phyloP scores from a whole-genome alignment of 2,797 vertebrate genomes.

The Rhynchotus rufescens region DNA sequence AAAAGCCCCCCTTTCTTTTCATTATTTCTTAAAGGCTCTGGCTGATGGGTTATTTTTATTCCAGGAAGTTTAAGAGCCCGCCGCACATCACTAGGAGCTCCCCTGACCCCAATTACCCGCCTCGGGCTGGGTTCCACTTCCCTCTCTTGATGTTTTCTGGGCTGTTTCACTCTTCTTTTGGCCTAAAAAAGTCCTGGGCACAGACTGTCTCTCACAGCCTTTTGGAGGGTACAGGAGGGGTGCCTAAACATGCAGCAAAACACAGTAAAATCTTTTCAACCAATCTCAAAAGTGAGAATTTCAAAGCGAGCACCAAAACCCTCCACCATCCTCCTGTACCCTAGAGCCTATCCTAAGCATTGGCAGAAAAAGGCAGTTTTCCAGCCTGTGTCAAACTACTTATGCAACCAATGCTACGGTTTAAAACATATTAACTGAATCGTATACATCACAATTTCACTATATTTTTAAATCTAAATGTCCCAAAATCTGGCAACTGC shows the following conservation, averaged over 20 bases:
- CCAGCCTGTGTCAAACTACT: background rate
- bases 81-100: background rate
- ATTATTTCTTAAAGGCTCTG: background rate
- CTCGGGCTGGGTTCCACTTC: background rate
- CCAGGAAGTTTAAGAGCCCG: background rate
- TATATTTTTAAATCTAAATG: background rate
- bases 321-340: background rate
- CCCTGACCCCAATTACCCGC: background rate
- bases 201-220: no score
- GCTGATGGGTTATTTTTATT: background rate
- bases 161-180: background rate
- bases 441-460: background rate
- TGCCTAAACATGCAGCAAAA: background rate
- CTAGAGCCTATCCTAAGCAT: background rate
- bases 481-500: background rate
- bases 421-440: background rate
- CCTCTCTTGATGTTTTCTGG: background rate
- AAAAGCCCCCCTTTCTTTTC: background rate
- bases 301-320: background rate
- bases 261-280: background rate
- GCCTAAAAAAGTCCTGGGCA: no score
- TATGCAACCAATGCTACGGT: background rate
- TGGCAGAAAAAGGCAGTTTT: background rate
- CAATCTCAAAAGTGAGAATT: background rate
- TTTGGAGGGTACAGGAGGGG: no score